Conservation (phyloP, 2,113 vertebrate species). For the Argyrosomus japonicus region DNA sequence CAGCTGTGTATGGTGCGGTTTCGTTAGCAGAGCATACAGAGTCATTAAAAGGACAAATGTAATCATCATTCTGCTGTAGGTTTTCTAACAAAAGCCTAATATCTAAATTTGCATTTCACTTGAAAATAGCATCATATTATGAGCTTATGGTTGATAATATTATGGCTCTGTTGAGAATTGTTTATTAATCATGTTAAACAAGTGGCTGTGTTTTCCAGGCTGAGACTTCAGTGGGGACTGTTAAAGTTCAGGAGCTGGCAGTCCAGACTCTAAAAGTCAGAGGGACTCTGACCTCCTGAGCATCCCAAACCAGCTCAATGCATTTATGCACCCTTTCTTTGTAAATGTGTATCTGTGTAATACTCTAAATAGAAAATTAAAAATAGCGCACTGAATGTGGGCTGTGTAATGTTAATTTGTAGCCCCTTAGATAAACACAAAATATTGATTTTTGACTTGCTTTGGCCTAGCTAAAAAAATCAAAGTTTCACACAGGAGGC, state of each 20-base stretch:
- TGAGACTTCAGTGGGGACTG: not conserved
- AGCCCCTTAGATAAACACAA: conserved; percentile 15
- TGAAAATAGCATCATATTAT: conserved; percentile 19
- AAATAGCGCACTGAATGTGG: not conserved
- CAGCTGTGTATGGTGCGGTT: not conserved
- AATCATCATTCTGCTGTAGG: conserved; percentile 21
- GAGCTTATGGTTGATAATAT: conserved; percentile 7
- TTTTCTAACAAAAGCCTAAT: not conserved
- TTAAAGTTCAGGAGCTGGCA: conserved; percentile 21
- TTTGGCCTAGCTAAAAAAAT: conserved; percentile 8
- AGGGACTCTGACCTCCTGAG: conserved; percentile 12
- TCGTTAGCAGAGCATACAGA: conserved; percentile 14
- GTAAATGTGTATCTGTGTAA: conserved; percentile 9
- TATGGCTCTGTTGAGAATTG: conserved; percentile 11
- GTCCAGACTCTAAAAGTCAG: conserved; percentile 1
- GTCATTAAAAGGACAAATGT: conserved; percentile 31
- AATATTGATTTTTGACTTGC: conserved; percentile 34
- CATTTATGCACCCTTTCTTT: conserved; percentile 1
- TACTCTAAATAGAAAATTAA: not conserved
- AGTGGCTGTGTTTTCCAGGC: not conserved
- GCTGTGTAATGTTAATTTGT: conserved; percentile 25
- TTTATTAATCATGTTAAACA: conserved; percentile 26
- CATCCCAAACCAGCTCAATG: conserved; percentile 7
- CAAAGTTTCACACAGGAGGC: not conserved
- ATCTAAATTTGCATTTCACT: conserved; percentile 35